Percentiles rank a stretch among this genome's conserved stretches.
Evolutionary conservation across 2,888 invertebrate species (phyloP).

Genomic region (Brachycybe producta): DNA sequence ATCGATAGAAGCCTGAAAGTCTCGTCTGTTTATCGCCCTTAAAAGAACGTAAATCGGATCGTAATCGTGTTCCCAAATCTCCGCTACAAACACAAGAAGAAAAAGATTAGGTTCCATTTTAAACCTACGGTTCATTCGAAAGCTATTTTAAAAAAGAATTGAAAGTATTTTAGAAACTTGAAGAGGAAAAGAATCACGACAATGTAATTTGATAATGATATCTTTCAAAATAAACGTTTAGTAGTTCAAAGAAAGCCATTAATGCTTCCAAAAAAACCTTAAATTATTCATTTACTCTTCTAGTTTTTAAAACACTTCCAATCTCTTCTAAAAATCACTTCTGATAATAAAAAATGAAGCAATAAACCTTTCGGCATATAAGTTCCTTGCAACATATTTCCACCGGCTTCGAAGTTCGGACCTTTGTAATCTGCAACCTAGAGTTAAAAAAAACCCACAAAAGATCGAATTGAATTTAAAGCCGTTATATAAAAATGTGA

Average conservation of each 20-base stretch:
- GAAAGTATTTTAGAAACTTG: too few species aligned
- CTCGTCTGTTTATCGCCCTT: slow-evolving; percentile 77
- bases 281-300: too few species aligned
- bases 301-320: too few species aligned
- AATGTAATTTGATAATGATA: too few species aligned
- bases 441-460: slow-evolving; percentile 12
- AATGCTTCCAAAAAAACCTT: not conserved
- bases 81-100: slow-evolving; percentile 32
- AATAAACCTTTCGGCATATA: slow-evolving; percentile 56
- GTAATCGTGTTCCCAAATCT: slow-evolving; percentile 84
- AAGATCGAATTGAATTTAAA: slow-evolving; percentile 7
- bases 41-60: slow-evolving; percentile 87
- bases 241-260: not conserved
- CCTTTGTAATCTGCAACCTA: slow-evolving; percentile 73
- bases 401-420: slow-evolving; percentile 71
- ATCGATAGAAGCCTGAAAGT: slow-evolving; percentile 90
- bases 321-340: too few species aligned
- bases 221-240: too few species aligned
- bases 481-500: not conserved
- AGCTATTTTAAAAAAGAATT: too few species aligned
- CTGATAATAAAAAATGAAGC: too few species aligned
- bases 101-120: not conserved
- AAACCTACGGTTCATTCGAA: too few species aligned
- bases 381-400: slow-evolving; percentile 60
- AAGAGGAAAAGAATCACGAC: too few species aligned